phyloP scores from a whole-genome alignment of 2,113 vertebrate genomes.

The Hypocryptadius cinnamomeus region DNA sequence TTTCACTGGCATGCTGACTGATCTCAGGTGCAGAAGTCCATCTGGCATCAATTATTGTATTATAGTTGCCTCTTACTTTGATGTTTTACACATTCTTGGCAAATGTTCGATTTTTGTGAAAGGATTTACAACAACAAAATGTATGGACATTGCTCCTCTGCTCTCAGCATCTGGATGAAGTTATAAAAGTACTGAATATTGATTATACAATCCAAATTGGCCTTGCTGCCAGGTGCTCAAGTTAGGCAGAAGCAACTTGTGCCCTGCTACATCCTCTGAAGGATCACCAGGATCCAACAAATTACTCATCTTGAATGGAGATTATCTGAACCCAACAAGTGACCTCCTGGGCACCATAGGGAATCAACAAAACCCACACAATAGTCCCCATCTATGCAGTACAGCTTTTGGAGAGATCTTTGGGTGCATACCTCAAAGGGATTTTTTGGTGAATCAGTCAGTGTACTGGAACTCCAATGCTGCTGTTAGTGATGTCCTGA shows the following conservation, averaged over 20 bases:
- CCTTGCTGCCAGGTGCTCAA: neutral
- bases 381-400: neutral
- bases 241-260: neutral
- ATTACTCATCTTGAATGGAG: neutral
- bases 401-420: neutral
- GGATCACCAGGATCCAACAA: neutral
- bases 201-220: neutral
- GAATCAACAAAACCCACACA: neutral
- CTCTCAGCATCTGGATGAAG: neutral
- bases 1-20: neutral
- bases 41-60: neutral
- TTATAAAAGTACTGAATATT: neutral
- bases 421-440: neutral
- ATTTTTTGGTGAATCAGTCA: neutral
- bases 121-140: constrained; percentile 5
- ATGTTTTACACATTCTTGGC: constrained; percentile 5
- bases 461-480: neutral
- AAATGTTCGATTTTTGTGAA: neutral
- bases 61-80: neutral
- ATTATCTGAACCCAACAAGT: neutral
- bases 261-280: neutral
- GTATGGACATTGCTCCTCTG: neutral
- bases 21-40: neutral
- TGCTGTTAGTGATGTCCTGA: neutral
- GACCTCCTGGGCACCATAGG: neutral